phyloP scores from a whole-genome alignment of 2,888 invertebrate genomes.

The Lasiommata megera region DNA sequence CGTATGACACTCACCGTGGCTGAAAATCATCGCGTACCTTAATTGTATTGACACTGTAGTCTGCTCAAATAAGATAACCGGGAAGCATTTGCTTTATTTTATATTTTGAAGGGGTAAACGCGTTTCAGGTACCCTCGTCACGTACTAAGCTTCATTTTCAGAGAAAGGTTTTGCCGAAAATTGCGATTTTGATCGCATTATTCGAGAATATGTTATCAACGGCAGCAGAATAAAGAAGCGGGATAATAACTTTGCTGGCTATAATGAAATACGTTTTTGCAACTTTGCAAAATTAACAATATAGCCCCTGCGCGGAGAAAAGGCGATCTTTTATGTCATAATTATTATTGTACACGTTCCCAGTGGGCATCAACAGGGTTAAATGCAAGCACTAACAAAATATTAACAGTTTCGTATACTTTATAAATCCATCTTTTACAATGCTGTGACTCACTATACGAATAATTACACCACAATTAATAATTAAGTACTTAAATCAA shows the following conservation, averaged over 20 bases:
- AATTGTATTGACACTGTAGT: slow-evolving; percentile 39
- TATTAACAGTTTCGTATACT: no score
- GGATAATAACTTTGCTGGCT: slow-evolving; percentile 13
- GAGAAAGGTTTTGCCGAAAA: slow-evolving; percentile 28
- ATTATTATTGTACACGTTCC: no score
- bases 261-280: slow-evolving; percentile 5
- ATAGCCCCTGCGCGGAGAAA: no score
- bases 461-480: no score
- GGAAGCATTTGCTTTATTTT: slow-evolving; percentile 33
- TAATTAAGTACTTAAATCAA: no score
- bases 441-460: no score
- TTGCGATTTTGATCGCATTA: slow-evolving; percentile 27
- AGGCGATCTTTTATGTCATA: no score
- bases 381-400: no score
- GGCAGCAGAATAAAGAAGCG: slow-evolving; percentile 9
- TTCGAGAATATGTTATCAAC: slow-evolving; percentile 20
- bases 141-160: slow-evolving; percentile 28
- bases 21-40: slow-evolving; percentile 27
- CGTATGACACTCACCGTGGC: slow-evolving; percentile 2
- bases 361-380: no score
- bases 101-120: slow-evolving; percentile 28
- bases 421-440: no score
- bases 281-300: slow-evolving; percentile 7
- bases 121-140: slow-evolving; percentile 33
- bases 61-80: slow-evolving; percentile 46